Conservation (phyloP, 2,113 vertebrate genomes). For the Lontra canadensis region DNA sequence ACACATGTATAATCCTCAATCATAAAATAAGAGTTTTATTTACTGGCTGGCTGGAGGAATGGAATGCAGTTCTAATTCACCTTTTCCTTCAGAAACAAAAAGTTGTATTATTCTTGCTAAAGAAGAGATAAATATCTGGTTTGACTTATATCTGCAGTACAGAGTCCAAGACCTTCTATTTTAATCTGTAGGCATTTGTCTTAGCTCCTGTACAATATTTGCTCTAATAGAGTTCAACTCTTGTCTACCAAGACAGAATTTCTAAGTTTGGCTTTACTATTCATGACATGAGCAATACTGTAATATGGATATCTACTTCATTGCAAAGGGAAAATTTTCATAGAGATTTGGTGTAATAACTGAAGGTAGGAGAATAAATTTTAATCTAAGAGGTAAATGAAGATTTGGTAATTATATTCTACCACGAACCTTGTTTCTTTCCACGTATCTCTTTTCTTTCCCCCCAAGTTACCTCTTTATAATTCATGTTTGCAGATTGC, state of each 20-base stretch:
- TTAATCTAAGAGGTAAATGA: constrained; percentile 39
- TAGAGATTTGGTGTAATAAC: not conserved
- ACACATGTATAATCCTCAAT: not conserved
- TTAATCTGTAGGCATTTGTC: not conserved
- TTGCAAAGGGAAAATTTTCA: constrained; percentile 3
- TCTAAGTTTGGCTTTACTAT: not conserved
- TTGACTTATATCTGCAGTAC: not conserved
- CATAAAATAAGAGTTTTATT: not conserved
- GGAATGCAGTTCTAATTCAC: not conserved
- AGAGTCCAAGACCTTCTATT: not conserved
- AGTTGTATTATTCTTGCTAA: not conserved
- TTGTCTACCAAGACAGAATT: not conserved
- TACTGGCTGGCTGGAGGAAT: not conserved
- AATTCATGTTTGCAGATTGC: constrained; percentile 19
- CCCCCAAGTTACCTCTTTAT: not conserved
- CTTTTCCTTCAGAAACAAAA: not conserved
- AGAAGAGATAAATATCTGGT: not conserved
- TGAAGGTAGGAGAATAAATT: constrained; percentile 24
- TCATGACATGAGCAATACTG: not conserved
- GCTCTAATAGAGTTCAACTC: not conserved
- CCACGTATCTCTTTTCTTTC: not conserved
- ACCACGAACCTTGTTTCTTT: constrained; percentile 18
- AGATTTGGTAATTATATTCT: constrained; percentile 37
- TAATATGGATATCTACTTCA: not conserved
- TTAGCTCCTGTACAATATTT: not conserved